Conservation (phyloP, 2,797 vertebrate genomes). For the Pseudochaenichthys georgianus region DNA sequence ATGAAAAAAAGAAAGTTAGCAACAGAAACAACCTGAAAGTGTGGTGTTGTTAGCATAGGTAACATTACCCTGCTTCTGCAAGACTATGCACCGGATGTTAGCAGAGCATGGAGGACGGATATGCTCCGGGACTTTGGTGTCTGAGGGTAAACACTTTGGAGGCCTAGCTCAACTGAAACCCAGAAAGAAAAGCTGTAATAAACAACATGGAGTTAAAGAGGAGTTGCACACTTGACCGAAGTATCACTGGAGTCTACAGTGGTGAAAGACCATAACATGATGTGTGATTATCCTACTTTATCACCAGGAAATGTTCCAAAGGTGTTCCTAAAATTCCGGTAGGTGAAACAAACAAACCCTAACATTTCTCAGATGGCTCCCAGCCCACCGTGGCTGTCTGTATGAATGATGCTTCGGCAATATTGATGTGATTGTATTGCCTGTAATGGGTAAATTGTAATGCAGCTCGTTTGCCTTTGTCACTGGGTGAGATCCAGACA, state of each 20-base stretch:
- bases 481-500: not conserved
- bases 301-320: not conserved
- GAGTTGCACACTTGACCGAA: not conserved
- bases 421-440: not conserved
- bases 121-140: not conserved
- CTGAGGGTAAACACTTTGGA: not conserved
- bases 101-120: not conserved
- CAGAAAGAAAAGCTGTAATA: not conserved
- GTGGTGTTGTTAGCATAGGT: not conserved
- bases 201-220: not conserved
- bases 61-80: not conserved
- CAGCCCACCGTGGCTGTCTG: too few species aligned
- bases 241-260: not conserved
- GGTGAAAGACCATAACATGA: not conserved
- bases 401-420: not conserved
- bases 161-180: too few species aligned
- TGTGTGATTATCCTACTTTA: not conserved
- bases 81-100: not conserved
- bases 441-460: not conserved
- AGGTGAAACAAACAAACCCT: not conserved
- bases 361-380: not conserved
- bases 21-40: not conserved
- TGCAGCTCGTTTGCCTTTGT: slow-evolving; percentile 4
- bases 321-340: not conserved
- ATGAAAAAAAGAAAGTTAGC: not conserved